Evolutionary conservation across 2,113 vertebrate genomes (phyloP).

Genomic region (Neoarius graeffei): DNA sequence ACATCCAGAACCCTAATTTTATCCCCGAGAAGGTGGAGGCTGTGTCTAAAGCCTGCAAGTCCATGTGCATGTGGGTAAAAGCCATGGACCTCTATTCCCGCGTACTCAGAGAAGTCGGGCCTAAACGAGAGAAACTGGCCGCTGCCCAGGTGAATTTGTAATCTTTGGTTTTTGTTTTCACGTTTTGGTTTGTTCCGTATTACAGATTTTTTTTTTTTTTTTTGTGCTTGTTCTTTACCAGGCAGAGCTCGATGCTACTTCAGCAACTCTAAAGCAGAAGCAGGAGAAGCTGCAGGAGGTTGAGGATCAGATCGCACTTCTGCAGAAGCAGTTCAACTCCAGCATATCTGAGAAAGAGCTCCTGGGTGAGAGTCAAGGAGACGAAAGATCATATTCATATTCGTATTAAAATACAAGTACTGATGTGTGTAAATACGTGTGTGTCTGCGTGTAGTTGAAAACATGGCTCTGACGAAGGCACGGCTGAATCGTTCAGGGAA

Average conservation of each 20-base stretch:
- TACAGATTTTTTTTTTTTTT: background rate
- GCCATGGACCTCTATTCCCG: conserved; percentile 82
- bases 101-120: conserved; percentile 79
- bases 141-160: conserved; percentile 72
- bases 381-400: background rate
- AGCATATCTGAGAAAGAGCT: conserved; percentile 77
- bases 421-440: background rate
- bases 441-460: conserved; percentile 68
- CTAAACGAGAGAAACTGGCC: conserved; percentile 78
- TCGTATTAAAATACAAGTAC: too few relatives aligned
- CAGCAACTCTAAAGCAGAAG: conserved; percentile 77
- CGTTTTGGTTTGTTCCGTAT: background rate
- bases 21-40: conserved; percentile 84
- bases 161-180: too few relatives aligned
- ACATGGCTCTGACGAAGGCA: conserved; percentile 77
- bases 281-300: conserved; percentile 76
- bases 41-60: conserved; percentile 81
- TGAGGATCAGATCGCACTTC: conserved; percentile 73
- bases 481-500: conserved; percentile 77
- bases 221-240: conserved; percentile 47
- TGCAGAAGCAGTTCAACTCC: conserved; percentile 80
- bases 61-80: conserved; percentile 85
- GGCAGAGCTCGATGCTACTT: conserved; percentile 79
- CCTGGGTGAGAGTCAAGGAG: conserved; percentile 63
- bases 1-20: conserved; percentile 82